These are phyloP conservation scores for Dallia pectoralis DNA, from an alignment of 2,797 vertebrate genomes.

Conservation along the genomic window DNA sequence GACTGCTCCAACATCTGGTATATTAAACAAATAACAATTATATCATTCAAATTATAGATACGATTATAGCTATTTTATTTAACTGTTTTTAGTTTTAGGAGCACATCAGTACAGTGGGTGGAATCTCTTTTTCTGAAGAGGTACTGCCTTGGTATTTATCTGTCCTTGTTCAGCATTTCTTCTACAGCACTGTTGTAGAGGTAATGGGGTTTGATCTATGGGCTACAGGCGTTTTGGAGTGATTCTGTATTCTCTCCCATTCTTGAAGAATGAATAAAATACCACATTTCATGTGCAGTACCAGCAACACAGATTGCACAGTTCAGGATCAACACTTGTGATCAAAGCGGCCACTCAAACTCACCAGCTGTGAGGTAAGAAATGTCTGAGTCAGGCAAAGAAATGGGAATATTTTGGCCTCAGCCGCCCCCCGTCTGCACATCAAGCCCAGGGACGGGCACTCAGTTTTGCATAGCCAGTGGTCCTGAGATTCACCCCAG, in stretches of 20 bases:
- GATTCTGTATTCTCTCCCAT: background rate
- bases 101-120: no score
- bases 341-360: background rate
- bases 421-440: slow-evolving; percentile 50
- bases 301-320: background rate
- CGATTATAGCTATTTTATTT: no score
- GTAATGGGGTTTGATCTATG: no score
- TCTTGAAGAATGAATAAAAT: no score
- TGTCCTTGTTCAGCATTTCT: background rate
- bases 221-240: background rate
- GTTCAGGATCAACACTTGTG: background rate
- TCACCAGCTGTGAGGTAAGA: slow-evolving; percentile 36
- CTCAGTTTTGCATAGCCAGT: slow-evolving; percentile 53
- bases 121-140: background rate
- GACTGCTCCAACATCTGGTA: no score
- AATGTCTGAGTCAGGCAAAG: slow-evolving; percentile 58
- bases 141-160: background rate
- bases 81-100: no score
- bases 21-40: no score
- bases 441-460: slow-evolving; percentile 42
- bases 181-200: background rate
- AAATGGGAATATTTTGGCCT: slow-evolving; percentile 59
- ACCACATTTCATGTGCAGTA: no score
- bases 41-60: no score
- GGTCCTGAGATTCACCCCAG: slow-evolving; percentile 64